A percentile compares a stretch with the other conserved stretches of the same genome.
Conservation (phyloP, 2,888 invertebrate genomes). For the Stenotaenia linearis region DNA sequence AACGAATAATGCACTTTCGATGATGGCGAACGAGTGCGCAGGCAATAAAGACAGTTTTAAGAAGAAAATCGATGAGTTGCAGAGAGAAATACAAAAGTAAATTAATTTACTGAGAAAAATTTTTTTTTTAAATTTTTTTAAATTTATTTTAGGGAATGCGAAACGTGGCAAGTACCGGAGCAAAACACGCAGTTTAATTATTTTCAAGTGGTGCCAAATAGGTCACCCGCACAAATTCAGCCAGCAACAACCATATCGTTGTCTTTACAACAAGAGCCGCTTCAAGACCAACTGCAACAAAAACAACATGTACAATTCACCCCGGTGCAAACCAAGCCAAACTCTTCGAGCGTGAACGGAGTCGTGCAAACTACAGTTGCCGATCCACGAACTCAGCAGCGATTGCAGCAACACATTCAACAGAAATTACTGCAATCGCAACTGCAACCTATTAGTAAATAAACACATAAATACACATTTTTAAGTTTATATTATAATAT, state of each 20-base stretch:
- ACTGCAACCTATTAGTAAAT: constrained; percentile 42
- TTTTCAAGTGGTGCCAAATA: background rate
- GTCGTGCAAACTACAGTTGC: constrained; percentile 40
- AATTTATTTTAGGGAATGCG: constrained; percentile 15
- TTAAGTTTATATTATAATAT: background rate
- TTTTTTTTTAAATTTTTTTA: background rate
- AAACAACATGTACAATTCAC: constrained; percentile 17
- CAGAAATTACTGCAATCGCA: constrained; percentile 52
- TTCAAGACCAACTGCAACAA: constrained; percentile 36
- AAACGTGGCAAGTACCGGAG: constrained; percentile 10
- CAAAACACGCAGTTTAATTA: background rate
- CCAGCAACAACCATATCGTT: constrained; percentile 15
- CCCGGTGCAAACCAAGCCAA: background rate
- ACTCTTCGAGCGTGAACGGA: background rate
- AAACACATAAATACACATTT: background rate
- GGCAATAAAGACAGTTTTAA: constrained; percentile 73
- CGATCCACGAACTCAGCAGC: constrained; percentile 51
- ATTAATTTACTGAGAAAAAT: background rate
- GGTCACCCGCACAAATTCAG: constrained; percentile 14
- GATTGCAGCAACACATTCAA: constrained; percentile 65
- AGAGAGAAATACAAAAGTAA: constrained; percentile 68
- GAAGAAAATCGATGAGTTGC: constrained; percentile 79
- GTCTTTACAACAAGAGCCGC: constrained; percentile 14
- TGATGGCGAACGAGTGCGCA: constrained; percentile 28
- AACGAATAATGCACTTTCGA: background rate